Conservation (phyloP, 2,888 invertebrate genomes). For the Ptycholaimellus sp. region DNA sequence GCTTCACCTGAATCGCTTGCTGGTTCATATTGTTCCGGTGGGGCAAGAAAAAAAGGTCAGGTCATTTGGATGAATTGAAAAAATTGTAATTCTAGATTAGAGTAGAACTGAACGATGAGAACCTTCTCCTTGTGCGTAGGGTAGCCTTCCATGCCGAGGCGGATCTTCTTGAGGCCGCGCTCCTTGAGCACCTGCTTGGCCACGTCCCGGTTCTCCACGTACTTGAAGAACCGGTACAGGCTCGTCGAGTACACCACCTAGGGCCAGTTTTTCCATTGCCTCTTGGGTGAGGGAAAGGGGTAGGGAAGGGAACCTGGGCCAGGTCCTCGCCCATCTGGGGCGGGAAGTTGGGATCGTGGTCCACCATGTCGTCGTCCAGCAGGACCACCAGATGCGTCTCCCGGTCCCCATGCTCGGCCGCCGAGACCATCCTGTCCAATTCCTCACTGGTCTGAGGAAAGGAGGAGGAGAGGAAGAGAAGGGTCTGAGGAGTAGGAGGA, state of each 20-base stretch:
- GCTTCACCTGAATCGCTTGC: too few relatives aligned
- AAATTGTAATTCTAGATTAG: background rate
- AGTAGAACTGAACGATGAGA: background rate
- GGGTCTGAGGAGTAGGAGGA: too few relatives aligned
- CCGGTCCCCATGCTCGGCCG: slow-evolving; percentile 72
- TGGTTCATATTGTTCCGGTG: background rate
- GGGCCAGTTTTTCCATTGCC: background rate
- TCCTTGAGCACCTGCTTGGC: slow-evolving; percentile 94
- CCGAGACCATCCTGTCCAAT: too few relatives aligned
- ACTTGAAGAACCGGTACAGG: slow-evolving; percentile 92
- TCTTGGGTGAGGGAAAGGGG: slow-evolving; percentile 5
- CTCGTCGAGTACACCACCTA: slow-evolving; percentile 62
- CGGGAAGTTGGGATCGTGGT: slow-evolving; percentile 97
- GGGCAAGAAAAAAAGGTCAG: background rate
- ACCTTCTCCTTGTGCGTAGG: slow-evolving; percentile 98
- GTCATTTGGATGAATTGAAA: background rate
- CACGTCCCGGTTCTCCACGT: slow-evolving; percentile 95
- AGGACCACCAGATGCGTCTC: slow-evolving; percentile 92
- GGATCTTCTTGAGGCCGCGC: slow-evolving; percentile 86
- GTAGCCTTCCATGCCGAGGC: slow-evolving; percentile 88
- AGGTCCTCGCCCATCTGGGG: slow-evolving; percentile 93
- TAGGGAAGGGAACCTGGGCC: slow-evolving; percentile 47
- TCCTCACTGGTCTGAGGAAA: too few relatives aligned
- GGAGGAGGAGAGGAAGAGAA: too few relatives aligned
- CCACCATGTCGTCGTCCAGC: slow-evolving; percentile 74